Conservation (phyloP, 92 coral and sea anemone genomes). For the Actinernus sp. region DNA sequence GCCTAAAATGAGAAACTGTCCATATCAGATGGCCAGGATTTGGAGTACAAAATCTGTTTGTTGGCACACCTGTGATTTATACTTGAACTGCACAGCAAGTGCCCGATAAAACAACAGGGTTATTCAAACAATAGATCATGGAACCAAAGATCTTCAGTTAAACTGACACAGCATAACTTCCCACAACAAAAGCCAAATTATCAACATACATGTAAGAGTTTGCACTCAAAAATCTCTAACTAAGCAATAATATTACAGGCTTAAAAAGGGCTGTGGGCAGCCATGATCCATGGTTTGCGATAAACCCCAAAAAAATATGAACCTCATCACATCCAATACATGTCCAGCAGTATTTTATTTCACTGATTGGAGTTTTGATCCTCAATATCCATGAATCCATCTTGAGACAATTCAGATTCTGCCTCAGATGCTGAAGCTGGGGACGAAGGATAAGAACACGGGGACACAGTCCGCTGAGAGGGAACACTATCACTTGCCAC, state of each 20-base stretch:
- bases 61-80: no score
- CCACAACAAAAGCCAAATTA: conserved; percentile 14
- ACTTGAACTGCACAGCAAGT: no score
- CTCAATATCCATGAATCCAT: conserved; percentile 90
- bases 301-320: no score
- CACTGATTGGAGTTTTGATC: conserved; percentile 81
- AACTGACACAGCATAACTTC: no score
- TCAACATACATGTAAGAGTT: neutral
- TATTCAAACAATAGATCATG: no score
- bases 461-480: conserved; percentile 89
- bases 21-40: no score
- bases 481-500: conserved; percentile 93
- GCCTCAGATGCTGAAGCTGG: conserved; percentile 89
- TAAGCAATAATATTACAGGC: neutral
- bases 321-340: neutral
- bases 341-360: neutral
- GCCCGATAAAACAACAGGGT: no score
- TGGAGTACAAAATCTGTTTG: no score
- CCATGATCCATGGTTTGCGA: no score
- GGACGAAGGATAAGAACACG: conserved; percentile 94
- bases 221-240: neutral
- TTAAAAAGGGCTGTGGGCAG: no score
- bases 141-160: no score
- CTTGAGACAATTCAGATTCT: conserved; percentile 91
- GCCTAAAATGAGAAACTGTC: no score